Evolutionary conservation across 1,140 invertebrate genomes (phyloP).

Genomic region (Scaptomyza pallida): DNA sequence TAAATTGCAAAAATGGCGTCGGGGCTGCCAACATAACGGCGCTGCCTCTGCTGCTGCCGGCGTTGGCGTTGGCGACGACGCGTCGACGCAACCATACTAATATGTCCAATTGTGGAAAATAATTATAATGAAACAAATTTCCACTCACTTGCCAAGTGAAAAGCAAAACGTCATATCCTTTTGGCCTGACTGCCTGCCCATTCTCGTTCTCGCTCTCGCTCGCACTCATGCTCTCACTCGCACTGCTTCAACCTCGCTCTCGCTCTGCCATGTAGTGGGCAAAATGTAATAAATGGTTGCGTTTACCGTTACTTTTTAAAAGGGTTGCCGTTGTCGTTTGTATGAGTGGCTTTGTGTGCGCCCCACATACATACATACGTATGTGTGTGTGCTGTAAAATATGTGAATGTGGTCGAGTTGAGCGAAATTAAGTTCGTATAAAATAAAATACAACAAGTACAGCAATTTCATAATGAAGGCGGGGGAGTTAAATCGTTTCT

Average conservation of each 20-base stretch:
- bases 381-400: conserved; percentile 44
- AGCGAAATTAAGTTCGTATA: conserved; percentile 80
- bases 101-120: conserved; percentile 84
- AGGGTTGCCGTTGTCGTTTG: conserved; percentile 67
- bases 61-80: neutral
- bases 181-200: no score
- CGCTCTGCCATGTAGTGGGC: conserved; percentile 29
- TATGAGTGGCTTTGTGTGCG: conserved; percentile 35
- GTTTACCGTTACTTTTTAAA: conserved; percentile 79
- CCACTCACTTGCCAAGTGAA: conserved; percentile 83
- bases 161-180: conserved; percentile 82
- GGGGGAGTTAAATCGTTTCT: conserved; percentile 77
- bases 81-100: conserved; percentile 83
- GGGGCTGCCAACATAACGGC: conserved; percentile 2
- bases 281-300: conserved; percentile 78
- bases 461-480: conserved; percentile 63
- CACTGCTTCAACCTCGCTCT: neutral
- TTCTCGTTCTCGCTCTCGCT: conserved; percentile 56
- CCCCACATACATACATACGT: conserved; percentile 3
- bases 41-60: conserved; percentile 8
- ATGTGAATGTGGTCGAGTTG: conserved; percentile 63
- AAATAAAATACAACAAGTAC: conserved; percentile 69
- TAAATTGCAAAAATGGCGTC: conserved; percentile 82
- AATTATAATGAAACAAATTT: conserved; percentile 85
- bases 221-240: conserved; percentile 23